Evolutionary conservation across 2,797 vertebrate genomes (phyloP).

Genomic region (Rhinogobio ventralis): DNA sequence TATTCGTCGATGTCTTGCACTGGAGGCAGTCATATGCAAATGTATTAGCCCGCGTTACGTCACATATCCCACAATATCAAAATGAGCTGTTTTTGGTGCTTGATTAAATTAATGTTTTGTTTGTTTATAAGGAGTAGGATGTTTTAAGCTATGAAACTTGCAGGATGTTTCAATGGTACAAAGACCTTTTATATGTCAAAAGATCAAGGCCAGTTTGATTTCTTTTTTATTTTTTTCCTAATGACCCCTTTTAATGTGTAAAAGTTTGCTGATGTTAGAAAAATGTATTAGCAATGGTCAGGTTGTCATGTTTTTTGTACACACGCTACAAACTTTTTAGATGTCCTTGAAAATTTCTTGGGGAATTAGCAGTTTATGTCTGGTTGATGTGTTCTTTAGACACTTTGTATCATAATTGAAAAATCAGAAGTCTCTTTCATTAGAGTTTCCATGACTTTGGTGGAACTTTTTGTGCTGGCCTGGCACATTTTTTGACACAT

Average conservation of each 20-base stretch:
- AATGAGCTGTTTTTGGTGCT: neutral
- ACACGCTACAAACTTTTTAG: neutral
- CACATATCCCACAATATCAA: neutral
- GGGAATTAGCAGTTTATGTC: neutral
- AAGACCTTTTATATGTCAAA: neutral
- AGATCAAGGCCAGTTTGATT: neutral
- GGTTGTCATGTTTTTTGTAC: neutral
- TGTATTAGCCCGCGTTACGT: neutral
- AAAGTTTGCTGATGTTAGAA: neutral
- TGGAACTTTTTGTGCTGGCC: neutral
- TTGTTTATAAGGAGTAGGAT: too few relatives aligned
- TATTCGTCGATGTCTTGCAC: neutral
- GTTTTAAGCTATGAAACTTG: too few relatives aligned
- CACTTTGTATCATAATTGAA: neutral
- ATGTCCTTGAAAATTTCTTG: neutral
- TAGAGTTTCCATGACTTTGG: neutral
- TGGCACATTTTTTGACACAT: neutral
- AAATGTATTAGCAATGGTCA: neutral
- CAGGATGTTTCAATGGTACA: too few relatives aligned
- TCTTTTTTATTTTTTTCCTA: neutral
- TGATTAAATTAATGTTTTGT: neutral
- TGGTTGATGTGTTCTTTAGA: neutral
- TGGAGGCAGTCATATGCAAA: neutral
- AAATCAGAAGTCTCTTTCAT: neutral
- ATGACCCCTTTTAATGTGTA: neutral